phyloP scores from a whole-genome alignment of 2,888 invertebrate species.

The Mythimna lalbum region DNA sequence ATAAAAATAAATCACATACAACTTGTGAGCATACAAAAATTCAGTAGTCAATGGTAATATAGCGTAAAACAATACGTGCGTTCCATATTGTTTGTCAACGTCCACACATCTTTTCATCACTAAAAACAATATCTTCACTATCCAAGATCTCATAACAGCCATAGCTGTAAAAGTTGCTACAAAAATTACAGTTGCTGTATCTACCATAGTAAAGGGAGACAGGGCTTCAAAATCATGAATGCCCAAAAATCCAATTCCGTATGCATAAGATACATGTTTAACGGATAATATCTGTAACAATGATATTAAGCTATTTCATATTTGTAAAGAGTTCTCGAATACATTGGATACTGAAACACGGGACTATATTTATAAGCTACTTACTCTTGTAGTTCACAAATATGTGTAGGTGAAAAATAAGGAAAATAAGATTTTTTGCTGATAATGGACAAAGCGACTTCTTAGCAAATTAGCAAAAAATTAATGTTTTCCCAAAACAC shows the following conservation, averaged over 20 bases:
- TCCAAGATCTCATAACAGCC: constrained; percentile 75
- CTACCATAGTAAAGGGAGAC: constrained; percentile 79
- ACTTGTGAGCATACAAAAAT: constrained; percentile 74
- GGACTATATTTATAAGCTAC: not conserved
- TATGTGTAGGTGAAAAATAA: not conserved
- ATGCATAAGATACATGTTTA: constrained; percentile 70
- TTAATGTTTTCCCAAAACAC: too few species aligned
- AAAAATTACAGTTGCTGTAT: constrained; percentile 79
- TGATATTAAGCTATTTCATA: constrained; percentile 1
- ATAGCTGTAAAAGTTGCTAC: constrained; percentile 71
- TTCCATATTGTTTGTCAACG: constrained; percentile 58
- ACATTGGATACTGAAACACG: not conserved
- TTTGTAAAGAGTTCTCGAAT: too few species aligned
- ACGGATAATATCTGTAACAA: constrained; percentile 75
- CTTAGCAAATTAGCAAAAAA: too few species aligned
- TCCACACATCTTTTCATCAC: constrained; percentile 71
- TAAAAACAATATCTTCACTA: constrained; percentile 72
- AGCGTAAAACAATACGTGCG: constrained; percentile 77
- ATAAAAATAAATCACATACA: constrained; percentile 77
- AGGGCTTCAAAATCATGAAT: constrained; percentile 78
- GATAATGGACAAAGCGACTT: not conserved
- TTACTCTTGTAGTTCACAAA: too few species aligned
- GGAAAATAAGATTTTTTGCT: not conserved
- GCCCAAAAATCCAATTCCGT: constrained; percentile 80
- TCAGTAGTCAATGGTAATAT: constrained; percentile 78